Evolutionary conservation across 2,888 invertebrate genomes (phyloP).

Genomic region (Chirona hameri): DNA sequence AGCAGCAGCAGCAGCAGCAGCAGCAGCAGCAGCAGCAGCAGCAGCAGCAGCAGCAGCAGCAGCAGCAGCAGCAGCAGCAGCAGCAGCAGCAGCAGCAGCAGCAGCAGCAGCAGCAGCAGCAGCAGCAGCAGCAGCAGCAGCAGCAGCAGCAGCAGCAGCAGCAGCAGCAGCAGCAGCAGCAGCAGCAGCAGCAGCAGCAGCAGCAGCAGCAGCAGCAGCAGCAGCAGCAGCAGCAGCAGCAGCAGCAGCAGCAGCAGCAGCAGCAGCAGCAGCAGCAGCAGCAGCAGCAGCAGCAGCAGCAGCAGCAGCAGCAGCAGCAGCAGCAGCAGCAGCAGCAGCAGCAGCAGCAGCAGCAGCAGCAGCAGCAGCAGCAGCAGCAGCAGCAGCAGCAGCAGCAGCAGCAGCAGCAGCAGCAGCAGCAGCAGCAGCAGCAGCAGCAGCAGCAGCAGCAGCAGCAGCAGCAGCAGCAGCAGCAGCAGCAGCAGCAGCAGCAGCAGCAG

Average conservation of each 20-base stretch:
- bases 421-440: slow-evolving; percentile 9
- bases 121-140: slow-evolving; percentile 6
- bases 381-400: background rate
- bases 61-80: slow-evolving; percentile 31
- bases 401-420: background rate
- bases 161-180: background rate
- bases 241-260: background rate
- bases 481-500: slow-evolving; percentile 32
- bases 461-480: slow-evolving; percentile 30
- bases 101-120: background rate
- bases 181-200: background rate
- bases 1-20: slow-evolving; percentile 30
- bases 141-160: background rate
- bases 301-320: background rate
- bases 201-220: slow-evolving; percentile 13
- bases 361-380: background rate
- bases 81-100: slow-evolving; percentile 29
- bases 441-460: background rate
- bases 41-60: slow-evolving; percentile 30
- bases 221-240: background rate
- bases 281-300: background rate
- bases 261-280: slow-evolving; percentile 1
- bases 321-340: background rate
- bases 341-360: slow-evolving; percentile 9
- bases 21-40: slow-evolving; percentile 30